A percentile compares a stretch with the other conserved stretches of the same genome.
Conservation (phyloP, 2,888 invertebrate species). For the Amblyjoppa proteus region DNA sequence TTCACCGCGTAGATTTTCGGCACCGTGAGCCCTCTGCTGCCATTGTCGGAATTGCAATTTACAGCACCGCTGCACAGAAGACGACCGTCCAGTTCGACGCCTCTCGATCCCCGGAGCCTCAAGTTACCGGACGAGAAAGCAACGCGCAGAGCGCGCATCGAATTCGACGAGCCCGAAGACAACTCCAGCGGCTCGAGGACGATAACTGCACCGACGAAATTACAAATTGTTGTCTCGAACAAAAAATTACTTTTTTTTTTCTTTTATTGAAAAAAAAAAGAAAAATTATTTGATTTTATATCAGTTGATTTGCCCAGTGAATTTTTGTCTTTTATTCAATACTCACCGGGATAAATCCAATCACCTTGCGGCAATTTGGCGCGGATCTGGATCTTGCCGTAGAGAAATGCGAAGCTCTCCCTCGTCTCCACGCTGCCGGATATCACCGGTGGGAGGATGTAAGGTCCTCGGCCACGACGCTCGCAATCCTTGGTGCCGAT, state of each 20-base stretch:
- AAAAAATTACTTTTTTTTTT: not conserved
- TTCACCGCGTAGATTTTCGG: constrained; percentile 66
- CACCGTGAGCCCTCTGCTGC: not conserved
- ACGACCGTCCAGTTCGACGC: constrained; percentile 76
- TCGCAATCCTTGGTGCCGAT: constrained; percentile 83
- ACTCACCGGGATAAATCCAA: constrained; percentile 91
- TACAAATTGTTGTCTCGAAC: not conserved
- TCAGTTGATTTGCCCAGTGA: no score
- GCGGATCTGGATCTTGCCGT: constrained; percentile 89
- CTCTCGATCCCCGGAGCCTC: constrained; percentile 70
- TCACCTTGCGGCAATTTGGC: constrained; percentile 92
- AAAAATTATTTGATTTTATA: no score
- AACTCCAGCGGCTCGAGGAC: constrained; percentile 88
- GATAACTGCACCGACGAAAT: constrained; percentile 86
- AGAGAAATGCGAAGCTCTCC: constrained; percentile 88
- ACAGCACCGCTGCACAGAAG: constrained; percentile 75
- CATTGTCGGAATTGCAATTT: not conserved
- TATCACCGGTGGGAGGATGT: constrained; percentile 90
- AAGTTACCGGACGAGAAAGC: constrained; percentile 90
- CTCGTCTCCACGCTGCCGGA: constrained; percentile 89
- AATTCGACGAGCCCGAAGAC: constrained; percentile 59
- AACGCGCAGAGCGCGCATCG: constrained; percentile 87
- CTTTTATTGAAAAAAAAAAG: no score
- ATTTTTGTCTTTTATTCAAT: not conserved
- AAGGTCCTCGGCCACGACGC: constrained; percentile 85